These are phyloP conservation scores for Leistus spinibarbis DNA, from an alignment of 2,888 invertebrate genomes.

Conservation along the genomic window DNA sequence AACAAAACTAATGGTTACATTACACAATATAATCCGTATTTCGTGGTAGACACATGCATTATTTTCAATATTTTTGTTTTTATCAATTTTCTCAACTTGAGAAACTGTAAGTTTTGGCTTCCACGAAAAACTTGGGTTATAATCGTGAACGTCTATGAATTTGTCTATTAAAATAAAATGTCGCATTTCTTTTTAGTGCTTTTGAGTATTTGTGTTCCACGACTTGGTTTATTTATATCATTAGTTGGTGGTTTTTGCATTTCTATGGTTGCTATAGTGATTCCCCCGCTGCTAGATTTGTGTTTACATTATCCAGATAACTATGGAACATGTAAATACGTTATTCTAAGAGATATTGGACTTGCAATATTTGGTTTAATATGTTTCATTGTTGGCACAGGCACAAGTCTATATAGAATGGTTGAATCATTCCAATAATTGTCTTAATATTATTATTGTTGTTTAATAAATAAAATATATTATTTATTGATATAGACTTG, in stretches of 20 bases:
- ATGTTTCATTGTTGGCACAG: not conserved
- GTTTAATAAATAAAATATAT: no score
- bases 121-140: not conserved
- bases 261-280: not conserved
- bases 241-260: not conserved
- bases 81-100: no score
- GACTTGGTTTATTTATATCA: not conserved
- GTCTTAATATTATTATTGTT: no score
- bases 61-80: no score
- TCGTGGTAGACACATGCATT: no score
- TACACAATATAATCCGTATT: no score
- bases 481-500: no score
- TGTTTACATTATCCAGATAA: not conserved
- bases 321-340: not conserved
- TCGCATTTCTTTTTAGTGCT: not conserved
- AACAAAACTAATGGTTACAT: no score
- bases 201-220: not conserved
- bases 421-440: not conserved
- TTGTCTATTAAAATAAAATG: no score
- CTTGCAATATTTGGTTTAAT: not conserved
- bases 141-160: not conserved
- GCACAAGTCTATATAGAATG: not conserved
- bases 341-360: not conserved
- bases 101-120: no score
- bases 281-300: not conserved